Conservation (phyloP, 2,888 invertebrate genomes). For the Limnephilus marmoratus region DNA sequence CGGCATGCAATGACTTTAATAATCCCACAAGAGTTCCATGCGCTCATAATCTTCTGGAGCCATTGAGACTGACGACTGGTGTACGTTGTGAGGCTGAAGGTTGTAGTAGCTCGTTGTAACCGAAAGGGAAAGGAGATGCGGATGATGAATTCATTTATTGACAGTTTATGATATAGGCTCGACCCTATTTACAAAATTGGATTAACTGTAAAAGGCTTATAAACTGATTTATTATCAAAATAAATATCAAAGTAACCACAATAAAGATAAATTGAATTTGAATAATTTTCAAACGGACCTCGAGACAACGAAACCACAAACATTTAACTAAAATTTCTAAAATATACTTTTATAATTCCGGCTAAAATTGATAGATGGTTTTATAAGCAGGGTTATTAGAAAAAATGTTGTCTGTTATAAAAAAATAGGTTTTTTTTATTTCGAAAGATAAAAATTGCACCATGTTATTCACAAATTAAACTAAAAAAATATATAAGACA, state of each 20-base stretch:
- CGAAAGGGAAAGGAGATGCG: too few relatives aligned
- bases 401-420: background rate
- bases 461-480: background rate
- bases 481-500: too few relatives aligned
- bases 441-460: too few relatives aligned
- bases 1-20: too few relatives aligned
- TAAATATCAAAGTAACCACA: background rate
- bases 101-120: too few relatives aligned
- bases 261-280: background rate
- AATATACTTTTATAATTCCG: background rate
- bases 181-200: background rate
- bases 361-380: background rate
- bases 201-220: background rate
- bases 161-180: background rate
- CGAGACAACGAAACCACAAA: background rate
- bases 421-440: background rate
- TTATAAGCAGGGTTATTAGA: background rate
- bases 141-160: too few relatives aligned
- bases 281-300: background rate
- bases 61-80: too few relatives aligned
- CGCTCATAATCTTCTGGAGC: too few relatives aligned
- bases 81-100: too few relatives aligned
- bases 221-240: background rate
- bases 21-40: too few relatives aligned
- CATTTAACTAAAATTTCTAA: background rate